Conservation (phyloP, 2,888 invertebrate species). For the Eilema griseolum region DNA sequence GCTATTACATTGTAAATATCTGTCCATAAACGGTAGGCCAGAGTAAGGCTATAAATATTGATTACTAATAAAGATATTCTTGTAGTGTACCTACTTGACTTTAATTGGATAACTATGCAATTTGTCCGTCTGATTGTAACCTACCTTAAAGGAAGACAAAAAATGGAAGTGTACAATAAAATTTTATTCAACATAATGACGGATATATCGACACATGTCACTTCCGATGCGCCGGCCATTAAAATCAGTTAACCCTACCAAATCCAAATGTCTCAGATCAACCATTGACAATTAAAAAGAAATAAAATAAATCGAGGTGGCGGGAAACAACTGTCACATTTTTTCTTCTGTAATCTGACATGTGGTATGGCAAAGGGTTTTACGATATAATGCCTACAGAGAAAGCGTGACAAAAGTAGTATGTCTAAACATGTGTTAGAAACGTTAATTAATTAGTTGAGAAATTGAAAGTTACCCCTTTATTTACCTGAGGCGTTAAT, state of each 20-base stretch:
- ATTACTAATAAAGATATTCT: slow-evolving; percentile 10
- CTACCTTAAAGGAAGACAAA: slow-evolving; percentile 17
- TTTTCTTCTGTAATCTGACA: slow-evolving; percentile 69
- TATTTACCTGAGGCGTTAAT: slow-evolving; percentile 54
- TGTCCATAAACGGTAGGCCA: background rate
- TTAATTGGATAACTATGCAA: slow-evolving; percentile 23
- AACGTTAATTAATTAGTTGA: slow-evolving; percentile 81
- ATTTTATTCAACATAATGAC: slow-evolving; percentile 78
- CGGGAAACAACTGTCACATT: slow-evolving; percentile 81
- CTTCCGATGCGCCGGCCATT: slow-evolving; percentile 75
- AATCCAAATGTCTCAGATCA: slow-evolving; percentile 58
- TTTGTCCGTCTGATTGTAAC: slow-evolving; percentile 24
- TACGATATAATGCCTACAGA: slow-evolving; percentile 74
- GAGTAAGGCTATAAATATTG: slow-evolving; percentile 10
- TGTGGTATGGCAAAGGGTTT: slow-evolving; percentile 70
- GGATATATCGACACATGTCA: slow-evolving; percentile 80
- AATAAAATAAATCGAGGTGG: slow-evolving; percentile 84
- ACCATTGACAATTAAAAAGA: slow-evolving; percentile 86
- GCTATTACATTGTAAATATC: slow-evolving; percentile 3
- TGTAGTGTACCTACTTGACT: background rate
- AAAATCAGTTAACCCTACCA: slow-evolving; percentile 79
- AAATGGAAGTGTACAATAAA: slow-evolving; percentile 63
- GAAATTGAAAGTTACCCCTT: slow-evolving; percentile 84
- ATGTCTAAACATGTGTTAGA: slow-evolving; percentile 81
- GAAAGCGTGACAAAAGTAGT: slow-evolving; percentile 83